Conservation (phyloP, 2,113 vertebrate genomes). For the Amia ocellicauda region DNA sequence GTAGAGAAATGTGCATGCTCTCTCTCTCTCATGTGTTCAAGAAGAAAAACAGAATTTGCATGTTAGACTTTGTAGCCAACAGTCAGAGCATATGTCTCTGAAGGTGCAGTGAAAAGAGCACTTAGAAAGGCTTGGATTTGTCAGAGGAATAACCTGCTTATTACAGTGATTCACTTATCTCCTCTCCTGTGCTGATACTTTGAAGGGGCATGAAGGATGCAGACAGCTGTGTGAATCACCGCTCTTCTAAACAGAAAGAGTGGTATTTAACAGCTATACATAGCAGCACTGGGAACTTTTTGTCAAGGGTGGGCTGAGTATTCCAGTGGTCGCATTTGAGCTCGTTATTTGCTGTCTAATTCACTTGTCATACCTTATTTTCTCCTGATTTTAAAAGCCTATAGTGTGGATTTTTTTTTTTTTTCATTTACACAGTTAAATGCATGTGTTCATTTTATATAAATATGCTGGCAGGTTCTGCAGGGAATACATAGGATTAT, state of each 20-base stretch:
- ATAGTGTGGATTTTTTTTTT: too few relatives aligned
- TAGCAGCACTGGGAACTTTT: conserved; percentile 51
- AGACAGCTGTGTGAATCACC: conserved; percentile 52
- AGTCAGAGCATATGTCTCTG: too few relatives aligned
- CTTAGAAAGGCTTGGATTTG: not conserved
- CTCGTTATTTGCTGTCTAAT: not conserved
- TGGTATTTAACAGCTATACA: conserved; percentile 50
- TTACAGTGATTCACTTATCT: conserved; percentile 7
- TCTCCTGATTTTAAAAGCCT: too few relatives aligned
- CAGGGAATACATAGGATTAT: too few relatives aligned
- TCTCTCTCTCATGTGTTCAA: too few relatives aligned
- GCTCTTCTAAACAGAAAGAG: conserved; percentile 41
- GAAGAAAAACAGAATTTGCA: too few relatives aligned
- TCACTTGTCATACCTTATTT: too few relatives aligned
- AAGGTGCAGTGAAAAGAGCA: not conserved
- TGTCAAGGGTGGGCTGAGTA: conserved; percentile 35
- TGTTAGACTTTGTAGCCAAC: too few relatives aligned
- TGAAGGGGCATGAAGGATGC: conserved; percentile 42
- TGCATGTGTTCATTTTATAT: too few relatives aligned
- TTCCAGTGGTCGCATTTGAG: conserved; percentile 29
- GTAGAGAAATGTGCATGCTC: too few relatives aligned
- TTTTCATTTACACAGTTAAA: too few relatives aligned
- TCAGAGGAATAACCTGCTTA: not conserved
- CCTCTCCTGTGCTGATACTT: conserved; percentile 30
- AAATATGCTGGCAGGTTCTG: too few relatives aligned